Evolutionary conservation across 1,140 invertebrate genomes (phyloP).

Genomic region (Drosophila tristis): DNA sequence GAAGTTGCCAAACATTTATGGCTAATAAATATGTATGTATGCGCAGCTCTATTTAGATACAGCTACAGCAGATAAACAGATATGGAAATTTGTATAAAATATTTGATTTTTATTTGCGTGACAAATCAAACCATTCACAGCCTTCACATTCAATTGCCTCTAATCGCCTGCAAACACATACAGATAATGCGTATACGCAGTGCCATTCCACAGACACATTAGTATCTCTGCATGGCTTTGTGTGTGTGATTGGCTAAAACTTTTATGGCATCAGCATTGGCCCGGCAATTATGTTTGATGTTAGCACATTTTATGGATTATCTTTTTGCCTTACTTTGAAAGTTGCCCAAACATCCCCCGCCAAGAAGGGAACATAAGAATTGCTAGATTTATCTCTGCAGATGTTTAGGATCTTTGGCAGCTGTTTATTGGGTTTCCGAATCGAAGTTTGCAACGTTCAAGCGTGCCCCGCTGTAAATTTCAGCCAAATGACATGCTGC

Average conservation of each 20-base stretch:
- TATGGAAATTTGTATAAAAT: neutral
- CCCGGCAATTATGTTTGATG: constrained; percentile 43
- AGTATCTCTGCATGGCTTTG: constrained; percentile 1
- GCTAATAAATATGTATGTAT: constrained; percentile 41
- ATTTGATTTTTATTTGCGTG: constrained; percentile 38
- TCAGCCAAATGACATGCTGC: too few species aligned
- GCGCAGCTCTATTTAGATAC: too few species aligned
- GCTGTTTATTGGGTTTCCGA: too few species aligned
- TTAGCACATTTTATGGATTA: constrained; percentile 41
- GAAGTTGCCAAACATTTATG: constrained; percentile 45
- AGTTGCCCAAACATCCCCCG: neutral
- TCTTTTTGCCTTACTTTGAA: constrained; percentile 8
- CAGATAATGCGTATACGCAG: constrained; percentile 30
- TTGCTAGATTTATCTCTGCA: neutral
- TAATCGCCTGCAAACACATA: constrained; percentile 27
- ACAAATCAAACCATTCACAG: constrained; percentile 27
- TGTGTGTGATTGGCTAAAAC: constrained; percentile 8
- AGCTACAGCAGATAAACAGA: too few species aligned
- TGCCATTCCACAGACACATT: too few species aligned
- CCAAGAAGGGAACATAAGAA: too few species aligned
- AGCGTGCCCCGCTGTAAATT: too few species aligned
- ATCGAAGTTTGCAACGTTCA: too few species aligned
- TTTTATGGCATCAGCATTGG: constrained; percentile 36
- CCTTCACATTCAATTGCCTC: constrained; percentile 16
- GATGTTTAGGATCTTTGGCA: too few species aligned